Conservation (phyloP, 1,140 invertebrate species). For the Ooceraea biroi region DNA sequence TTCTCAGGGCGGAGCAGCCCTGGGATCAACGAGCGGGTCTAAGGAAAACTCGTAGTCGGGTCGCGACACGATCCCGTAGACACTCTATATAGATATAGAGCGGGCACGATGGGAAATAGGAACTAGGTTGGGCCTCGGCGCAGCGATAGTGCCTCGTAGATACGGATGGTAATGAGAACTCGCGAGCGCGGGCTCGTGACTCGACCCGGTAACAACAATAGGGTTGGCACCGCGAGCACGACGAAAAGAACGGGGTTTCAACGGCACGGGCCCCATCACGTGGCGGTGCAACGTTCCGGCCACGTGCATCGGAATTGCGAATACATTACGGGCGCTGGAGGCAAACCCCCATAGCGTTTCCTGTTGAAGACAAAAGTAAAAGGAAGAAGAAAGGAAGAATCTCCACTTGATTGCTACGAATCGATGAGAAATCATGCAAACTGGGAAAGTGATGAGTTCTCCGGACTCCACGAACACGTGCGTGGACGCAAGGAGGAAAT, state of each 20-base stretch:
- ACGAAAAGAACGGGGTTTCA: constrained; percentile 69
- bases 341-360: too few species aligned
- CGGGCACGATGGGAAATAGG: constrained; percentile 77
- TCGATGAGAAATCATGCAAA: too few species aligned
- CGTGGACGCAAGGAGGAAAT: not conserved
- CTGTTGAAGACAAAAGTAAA: too few species aligned
- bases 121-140: constrained; percentile 73
- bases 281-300: constrained; percentile 8
- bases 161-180: constrained; percentile 79
- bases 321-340: not conserved
- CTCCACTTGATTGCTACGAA: too few species aligned
- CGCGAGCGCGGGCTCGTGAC: constrained; percentile 74
- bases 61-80: constrained; percentile 66
- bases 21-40: constrained; percentile 54
- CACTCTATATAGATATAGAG: constrained; percentile 69
- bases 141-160: constrained; percentile 71
- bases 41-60: constrained; percentile 64
- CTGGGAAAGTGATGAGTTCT: not conserved
- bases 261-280: constrained; percentile 64
- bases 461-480: not conserved
- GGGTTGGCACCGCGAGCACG: constrained; percentile 73
- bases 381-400: too few species aligned
- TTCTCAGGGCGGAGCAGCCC: constrained; percentile 37
- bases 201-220: constrained; percentile 81
- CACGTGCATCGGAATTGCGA: not conserved